A percentile compares a stretch with the other conserved stretches of the same genome.
Evolutionary conservation across 2,888 invertebrate genomes (phyloP).

Genomic region (Pheosia tremula): DNA sequence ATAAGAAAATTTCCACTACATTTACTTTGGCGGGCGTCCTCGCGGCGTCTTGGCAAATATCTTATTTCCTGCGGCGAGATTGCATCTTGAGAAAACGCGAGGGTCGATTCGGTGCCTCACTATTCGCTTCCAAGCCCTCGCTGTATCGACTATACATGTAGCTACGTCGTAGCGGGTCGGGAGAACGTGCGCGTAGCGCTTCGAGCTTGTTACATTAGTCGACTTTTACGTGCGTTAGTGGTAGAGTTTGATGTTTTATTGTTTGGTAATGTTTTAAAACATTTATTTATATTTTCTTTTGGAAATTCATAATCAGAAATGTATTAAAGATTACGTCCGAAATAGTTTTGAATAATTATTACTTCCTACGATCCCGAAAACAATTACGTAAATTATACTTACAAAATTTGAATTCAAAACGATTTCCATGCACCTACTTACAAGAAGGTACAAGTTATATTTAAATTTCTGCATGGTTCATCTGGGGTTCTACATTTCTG

Average conservation of each 20-base stretch:
- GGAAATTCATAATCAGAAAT: no score
- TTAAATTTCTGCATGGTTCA: no score
- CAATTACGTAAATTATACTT: no score
- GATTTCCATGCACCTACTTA: no score
- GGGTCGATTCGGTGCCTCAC: conserved; percentile 77
- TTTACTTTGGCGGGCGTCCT: conserved; percentile 82
- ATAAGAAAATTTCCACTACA: conserved; percentile 86
- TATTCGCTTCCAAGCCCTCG: conserved; percentile 73
- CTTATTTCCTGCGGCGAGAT: conserved; percentile 85
- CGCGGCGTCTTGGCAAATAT: conserved; percentile 85
- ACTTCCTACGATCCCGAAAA: no score
- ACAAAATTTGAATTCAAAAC: no score
- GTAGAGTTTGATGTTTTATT: neutral
- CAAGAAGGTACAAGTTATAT: no score
- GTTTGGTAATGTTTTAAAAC: neutral
- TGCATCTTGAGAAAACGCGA: conserved; percentile 85
- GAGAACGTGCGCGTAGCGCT: conserved; percentile 32
- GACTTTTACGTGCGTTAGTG: conserved; percentile 10
- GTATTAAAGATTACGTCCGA: no score
- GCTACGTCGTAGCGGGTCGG: conserved; percentile 32
- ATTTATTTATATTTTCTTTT: no score
- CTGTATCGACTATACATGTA: conserved; percentile 33
- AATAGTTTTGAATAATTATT: no score
- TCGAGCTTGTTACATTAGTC: conserved; percentile 43
- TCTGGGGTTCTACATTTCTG: no score